Percentiles rank a stretch among this genome's conserved stretches.
Evolutionary conservation across 2,888 invertebrate species (phyloP).

Genomic region (Phytoseiulus persimilis): DNA sequence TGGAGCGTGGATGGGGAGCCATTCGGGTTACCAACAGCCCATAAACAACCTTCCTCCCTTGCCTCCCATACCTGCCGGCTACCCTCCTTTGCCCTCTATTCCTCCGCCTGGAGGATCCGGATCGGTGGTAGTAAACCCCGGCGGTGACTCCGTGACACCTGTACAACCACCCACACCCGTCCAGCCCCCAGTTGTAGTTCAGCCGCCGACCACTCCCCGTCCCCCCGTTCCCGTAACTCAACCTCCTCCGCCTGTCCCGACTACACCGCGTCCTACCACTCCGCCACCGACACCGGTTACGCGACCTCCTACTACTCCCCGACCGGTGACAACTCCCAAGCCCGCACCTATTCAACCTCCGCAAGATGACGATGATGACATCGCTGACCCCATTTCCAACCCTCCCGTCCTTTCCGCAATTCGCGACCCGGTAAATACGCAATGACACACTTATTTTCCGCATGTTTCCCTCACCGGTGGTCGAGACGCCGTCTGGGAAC

Average conservation of each 20-base stretch:
- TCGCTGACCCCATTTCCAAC: constrained; percentile 33
- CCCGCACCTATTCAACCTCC: background rate
- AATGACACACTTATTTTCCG: background rate
- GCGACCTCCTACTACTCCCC: background rate
- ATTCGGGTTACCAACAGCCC: constrained; percentile 16
- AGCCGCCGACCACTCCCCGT: constrained; percentile 6
- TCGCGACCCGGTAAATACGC: constrained; percentile 11
- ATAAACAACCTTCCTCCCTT: constrained; percentile 35
- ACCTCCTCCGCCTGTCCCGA: constrained; percentile 10
- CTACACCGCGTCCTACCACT: background rate
- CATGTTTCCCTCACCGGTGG: no score
- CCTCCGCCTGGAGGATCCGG: constrained; percentile 31
- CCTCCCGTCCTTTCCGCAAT: constrained; percentile 16
- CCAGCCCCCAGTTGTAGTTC: background rate
- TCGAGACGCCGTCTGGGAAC: no score
- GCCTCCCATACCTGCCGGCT: constrained; percentile 26
- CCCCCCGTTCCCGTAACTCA: constrained; percentile 15
- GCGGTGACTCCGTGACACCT: background rate
- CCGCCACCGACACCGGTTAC: background rate
- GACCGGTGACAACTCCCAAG: constrained; percentile 11
- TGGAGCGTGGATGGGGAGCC: constrained; percentile 9
- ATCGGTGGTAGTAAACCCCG: background rate
- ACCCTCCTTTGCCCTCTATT: constrained; percentile 20
- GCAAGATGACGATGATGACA: constrained; percentile 33
- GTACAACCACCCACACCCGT: constrained; percentile 6